Conservation (phyloP, 2,113 vertebrate species). For the Spea bombifrons region DNA sequence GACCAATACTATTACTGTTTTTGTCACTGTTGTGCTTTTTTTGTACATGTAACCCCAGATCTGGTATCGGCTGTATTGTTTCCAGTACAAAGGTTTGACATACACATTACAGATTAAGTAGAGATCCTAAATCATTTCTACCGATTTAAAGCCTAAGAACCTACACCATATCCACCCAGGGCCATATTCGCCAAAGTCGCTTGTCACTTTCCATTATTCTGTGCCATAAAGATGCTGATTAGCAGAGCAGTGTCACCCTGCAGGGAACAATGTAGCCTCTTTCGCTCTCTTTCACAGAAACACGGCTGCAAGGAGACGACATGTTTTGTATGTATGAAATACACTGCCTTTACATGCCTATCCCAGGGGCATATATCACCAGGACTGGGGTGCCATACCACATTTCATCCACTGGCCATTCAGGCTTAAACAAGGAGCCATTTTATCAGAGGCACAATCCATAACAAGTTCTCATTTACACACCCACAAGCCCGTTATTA, state of each 20-base stretch:
- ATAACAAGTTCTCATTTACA: too few relatives aligned
- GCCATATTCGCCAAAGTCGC: background rate
- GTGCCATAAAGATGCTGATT: slow-evolving; percentile 3
- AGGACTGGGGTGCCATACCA: background rate
- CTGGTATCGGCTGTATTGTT: too few relatives aligned
- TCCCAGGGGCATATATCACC: background rate
- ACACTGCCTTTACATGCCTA: slow-evolving; percentile 3
- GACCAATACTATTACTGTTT: too few relatives aligned
- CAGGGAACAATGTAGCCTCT: slow-evolving; percentile 22
- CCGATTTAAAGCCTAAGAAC: background rate
- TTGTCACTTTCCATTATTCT: slow-evolving; percentile 18
- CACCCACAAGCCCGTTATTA: too few relatives aligned
- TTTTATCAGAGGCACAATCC: background rate
- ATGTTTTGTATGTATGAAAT: slow-evolving; percentile 23
- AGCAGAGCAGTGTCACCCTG: slow-evolving; percentile 12
- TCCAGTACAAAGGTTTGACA: too few relatives aligned
- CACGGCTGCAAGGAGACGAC: slow-evolving; percentile 19
- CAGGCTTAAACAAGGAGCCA: slow-evolving; percentile 1
- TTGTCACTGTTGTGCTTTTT: too few relatives aligned
- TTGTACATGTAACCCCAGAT: too few relatives aligned
- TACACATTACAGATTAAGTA: background rate
- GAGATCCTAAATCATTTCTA: background rate
- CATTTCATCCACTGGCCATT: background rate
- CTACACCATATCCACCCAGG: background rate
- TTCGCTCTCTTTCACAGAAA: slow-evolving; percentile 34